phyloP scores from a whole-genome alignment of 2,888 invertebrate species.

The Limnephilus marmoratus region DNA sequence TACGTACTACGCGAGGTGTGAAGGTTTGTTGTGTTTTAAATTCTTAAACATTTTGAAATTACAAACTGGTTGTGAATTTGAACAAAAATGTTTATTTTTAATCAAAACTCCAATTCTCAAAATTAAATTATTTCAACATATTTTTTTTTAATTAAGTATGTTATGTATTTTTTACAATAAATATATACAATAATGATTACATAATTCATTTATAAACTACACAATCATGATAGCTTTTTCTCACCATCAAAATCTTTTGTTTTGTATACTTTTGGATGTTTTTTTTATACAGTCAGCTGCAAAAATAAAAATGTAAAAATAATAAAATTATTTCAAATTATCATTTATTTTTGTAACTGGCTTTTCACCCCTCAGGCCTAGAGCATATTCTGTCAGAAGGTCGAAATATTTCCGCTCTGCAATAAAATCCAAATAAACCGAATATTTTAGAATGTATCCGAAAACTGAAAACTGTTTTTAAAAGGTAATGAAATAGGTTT shows the following conservation, averaged over 20 bases:
- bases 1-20: neutral
- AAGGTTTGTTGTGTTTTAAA: neutral
- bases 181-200: no score
- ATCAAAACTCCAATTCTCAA: neutral
- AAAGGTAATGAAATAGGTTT: no score
- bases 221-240: no score
- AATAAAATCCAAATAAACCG: no score
- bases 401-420: neutral
- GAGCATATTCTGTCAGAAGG: no score
- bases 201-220: no score
- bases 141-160: no score
- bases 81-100: neutral
- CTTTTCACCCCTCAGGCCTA: neutral
- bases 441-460: no score
- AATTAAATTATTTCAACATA: neutral
- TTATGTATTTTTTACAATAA: no score
- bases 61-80: neutral
- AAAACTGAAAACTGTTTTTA: no score
- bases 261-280: no score
- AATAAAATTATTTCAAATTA: neutral
- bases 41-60: neutral
- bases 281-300: slow-evolving; percentile 2
- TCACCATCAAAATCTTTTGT: no score
- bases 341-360: neutral
- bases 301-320: neutral